A percentile compares a stretch with the other conserved stretches of the same genome.
phyloP scores from a whole-genome alignment of 2,113 vertebrate genomes.

The Lagopus leucura region DNA sequence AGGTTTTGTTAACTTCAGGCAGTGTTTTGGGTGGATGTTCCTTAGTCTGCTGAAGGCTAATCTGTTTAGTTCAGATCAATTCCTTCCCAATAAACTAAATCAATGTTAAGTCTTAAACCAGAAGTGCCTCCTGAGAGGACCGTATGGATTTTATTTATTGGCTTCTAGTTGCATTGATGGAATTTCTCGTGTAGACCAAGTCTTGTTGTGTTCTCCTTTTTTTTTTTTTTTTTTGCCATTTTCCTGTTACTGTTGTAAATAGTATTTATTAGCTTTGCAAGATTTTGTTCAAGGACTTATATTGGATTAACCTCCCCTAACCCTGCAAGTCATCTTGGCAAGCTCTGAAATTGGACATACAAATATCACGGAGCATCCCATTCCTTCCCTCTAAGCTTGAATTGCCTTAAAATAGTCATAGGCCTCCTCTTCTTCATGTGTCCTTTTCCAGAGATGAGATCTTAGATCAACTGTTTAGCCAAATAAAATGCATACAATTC shows the following conservation, averaged over 20 bases:
- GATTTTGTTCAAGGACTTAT: conserved; percentile 19
- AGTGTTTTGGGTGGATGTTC: conserved; percentile 4
- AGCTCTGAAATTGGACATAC: background rate
- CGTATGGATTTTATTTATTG: conserved; percentile 60
- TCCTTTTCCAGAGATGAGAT: background rate
- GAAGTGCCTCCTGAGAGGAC: conserved; percentile 46
- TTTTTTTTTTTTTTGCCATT: conserved; percentile 29
- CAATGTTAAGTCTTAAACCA: conserved; percentile 36
- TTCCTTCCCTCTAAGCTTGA: background rate
- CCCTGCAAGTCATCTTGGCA: background rate
- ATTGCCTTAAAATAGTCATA: background rate
- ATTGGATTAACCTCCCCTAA: background rate
- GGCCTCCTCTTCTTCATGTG: background rate
- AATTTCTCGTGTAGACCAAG: background rate
- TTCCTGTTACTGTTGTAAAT: conserved; percentile 80
- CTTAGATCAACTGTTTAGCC: background rate
- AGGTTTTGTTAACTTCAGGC: conserved; percentile 42
- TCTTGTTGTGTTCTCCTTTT: conserved; percentile 26
- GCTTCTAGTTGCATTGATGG: conserved; percentile 25
- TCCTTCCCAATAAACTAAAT: conserved; percentile 51
- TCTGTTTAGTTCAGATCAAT: conserved; percentile 25
- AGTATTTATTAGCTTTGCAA: conserved; percentile 84
- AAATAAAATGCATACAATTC: background rate
- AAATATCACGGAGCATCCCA: background rate
- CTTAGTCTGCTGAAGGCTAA: conserved; percentile 30